phyloP scores from a whole-genome alignment of 2,888 invertebrate genomes.

The Hirtodrosophila trivittata region DNA sequence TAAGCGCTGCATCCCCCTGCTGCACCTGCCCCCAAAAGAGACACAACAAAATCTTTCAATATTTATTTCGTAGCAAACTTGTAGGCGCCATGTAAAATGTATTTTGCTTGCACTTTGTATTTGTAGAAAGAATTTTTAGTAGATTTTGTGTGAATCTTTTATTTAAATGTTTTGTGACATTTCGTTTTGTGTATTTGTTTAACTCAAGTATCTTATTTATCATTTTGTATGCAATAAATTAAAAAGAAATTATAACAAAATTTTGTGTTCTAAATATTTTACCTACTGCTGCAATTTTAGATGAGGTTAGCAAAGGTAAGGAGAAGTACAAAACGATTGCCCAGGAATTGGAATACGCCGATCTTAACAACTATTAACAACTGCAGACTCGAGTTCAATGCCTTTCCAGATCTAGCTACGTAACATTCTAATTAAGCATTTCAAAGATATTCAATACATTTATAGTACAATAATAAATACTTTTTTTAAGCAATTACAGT shows the following conservation, averaged over 20 bases:
- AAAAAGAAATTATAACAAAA: constrained; percentile 41
- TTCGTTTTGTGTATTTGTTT: constrained; percentile 78
- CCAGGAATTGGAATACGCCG: constrained; percentile 98
- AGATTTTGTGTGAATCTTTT: constrained; percentile 49
- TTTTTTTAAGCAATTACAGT: constrained; percentile 56
- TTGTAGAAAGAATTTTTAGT: constrained; percentile 45
- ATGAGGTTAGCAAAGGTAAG: constrained; percentile 94
- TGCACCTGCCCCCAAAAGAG: constrained; percentile 52
- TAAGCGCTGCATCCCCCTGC: constrained; percentile 78
- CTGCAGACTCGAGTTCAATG: constrained; percentile 46
- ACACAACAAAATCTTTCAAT: constrained; percentile 48
- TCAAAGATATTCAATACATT: constrained; percentile 36
- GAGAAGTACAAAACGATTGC: constrained; percentile 99
- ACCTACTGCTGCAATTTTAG: constrained; percentile 85
- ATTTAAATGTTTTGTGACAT: constrained; percentile 50
- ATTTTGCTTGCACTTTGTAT: constrained; percentile 46
- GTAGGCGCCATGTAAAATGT: constrained; percentile 52
- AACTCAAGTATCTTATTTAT: constrained; percentile 71
- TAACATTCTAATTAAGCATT: constrained; percentile 48
- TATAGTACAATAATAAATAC: constrained; percentile 29
- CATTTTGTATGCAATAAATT: constrained; percentile 72
- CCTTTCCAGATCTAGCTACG: constrained; percentile 39
- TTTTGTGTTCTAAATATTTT: constrained; percentile 74
- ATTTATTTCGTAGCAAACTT: constrained; percentile 57
- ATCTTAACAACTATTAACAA: constrained; percentile 88